These are phyloP conservation scores for Drymodes brunneopygia DNA, from an alignment of 2,113 vertebrate genomes.

Conservation along the genomic window DNA sequence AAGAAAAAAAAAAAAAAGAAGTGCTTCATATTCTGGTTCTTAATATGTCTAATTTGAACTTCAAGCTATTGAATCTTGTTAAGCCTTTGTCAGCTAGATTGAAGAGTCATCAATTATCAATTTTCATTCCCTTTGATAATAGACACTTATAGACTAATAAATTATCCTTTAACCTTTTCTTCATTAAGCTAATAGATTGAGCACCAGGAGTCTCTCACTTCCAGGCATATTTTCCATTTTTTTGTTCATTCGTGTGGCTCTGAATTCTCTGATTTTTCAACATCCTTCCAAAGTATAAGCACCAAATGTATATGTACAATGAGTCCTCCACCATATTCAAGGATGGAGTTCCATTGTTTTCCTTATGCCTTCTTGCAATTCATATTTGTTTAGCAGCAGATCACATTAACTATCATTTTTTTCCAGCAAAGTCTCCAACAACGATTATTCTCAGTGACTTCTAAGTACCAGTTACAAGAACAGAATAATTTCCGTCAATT, in stretches of 20 bases:
- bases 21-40: background rate
- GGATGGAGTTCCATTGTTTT: background rate
- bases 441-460: background rate
- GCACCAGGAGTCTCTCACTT: slow-evolving; percentile 40
- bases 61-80: slow-evolving; percentile 51
- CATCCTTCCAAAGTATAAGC: background rate
- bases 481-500: background rate
- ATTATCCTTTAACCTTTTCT: slow-evolving; percentile 64
- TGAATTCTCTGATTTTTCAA: background rate
- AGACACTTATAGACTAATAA: slow-evolving; percentile 59
- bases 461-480: background rate
- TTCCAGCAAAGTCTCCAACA: background rate
- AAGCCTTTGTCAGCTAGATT: slow-evolving; percentile 57
- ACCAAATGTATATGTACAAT: background rate
- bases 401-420: background rate
- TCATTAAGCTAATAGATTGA: slow-evolving; percentile 58
- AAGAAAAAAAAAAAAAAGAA: background rate
- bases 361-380: background rate
- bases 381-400: background rate
- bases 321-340: background rate
- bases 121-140: slow-evolving; percentile 60
- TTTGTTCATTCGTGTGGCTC: background rate
- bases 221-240: slow-evolving; percentile 40
- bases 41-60: slow-evolving; percentile 62
- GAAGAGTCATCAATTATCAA: slow-evolving; percentile 56